These are phyloP conservation scores for Aphelinus atriplicis DNA, from an alignment of 1,140 invertebrate genomes.

Conservation along the genomic window DNA sequence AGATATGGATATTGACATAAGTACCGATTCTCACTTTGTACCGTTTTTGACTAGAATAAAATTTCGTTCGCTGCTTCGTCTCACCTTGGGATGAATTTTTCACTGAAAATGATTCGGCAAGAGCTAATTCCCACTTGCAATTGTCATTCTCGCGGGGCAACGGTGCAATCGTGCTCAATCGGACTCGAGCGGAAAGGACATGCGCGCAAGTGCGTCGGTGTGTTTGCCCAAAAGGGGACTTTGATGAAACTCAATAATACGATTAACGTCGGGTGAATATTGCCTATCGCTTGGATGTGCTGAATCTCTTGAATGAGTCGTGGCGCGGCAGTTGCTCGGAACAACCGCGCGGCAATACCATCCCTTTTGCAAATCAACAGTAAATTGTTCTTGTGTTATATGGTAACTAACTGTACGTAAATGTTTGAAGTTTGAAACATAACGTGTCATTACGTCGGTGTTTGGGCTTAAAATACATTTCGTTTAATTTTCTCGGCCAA, in stretches of 20 bases:
- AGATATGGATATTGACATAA: slow-evolving; percentile 50
- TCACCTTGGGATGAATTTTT: neutral
- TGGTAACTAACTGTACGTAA: slow-evolving; percentile 64
- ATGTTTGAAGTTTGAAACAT: slow-evolving; percentile 60
- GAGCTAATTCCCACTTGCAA: too few species aligned
- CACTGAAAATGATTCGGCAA: too few species aligned
- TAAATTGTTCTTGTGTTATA: slow-evolving; percentile 62
- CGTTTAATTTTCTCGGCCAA: neutral
- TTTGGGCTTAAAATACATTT: slow-evolving; percentile 7
- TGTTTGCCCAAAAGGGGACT: slow-evolving; percentile 67
- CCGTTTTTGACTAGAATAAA: slow-evolving; percentile 66
- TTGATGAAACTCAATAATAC: slow-evolving; percentile 65
- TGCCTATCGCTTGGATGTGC: slow-evolving; percentile 42
- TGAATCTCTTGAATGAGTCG: neutral
- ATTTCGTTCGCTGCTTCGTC: slow-evolving; percentile 53
- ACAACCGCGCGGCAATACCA: too few species aligned
- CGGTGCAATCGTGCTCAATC: slow-evolving; percentile 29
- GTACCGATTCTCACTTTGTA: slow-evolving; percentile 65
- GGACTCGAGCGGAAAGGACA: slow-evolving; percentile 47
- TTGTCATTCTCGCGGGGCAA: too few species aligned
- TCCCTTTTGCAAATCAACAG: slow-evolving; percentile 54
- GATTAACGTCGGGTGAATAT: slow-evolving; percentile 50
- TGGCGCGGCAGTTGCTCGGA: too few species aligned
- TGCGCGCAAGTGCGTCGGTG: slow-evolving; percentile 60
- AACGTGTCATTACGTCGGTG: slow-evolving; percentile 47